Evolutionary conservation across 2,888 invertebrate genomes (phyloP), one percentile per base, ranked within the genome.

Genomic region (Diplolepis rosae): DNA sequence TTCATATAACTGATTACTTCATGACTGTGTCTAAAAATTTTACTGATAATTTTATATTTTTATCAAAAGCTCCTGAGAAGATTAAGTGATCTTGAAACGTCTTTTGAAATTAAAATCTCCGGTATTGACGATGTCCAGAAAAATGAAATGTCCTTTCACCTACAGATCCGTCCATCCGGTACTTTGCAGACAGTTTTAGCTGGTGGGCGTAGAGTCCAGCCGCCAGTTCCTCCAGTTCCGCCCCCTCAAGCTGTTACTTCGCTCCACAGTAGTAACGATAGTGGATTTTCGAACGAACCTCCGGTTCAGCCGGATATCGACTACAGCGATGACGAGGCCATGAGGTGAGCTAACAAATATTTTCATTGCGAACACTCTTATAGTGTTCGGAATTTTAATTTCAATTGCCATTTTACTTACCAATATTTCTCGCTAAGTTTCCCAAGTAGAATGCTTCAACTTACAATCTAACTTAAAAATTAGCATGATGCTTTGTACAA

Each of bases 181-280:
- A 89, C 89, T 56, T 79, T 88, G 77, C 88, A 88, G 76, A 85
- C 88, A 35, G 81, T 87, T 72, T 77, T 88, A 76, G 86, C 87
- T 73, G 87, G 87, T 73, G 87, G 88, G 69, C 85, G 66, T 89
- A 84, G 88, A 73, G 91, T 80, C 89, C 92, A 74, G 76, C 92
- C 87, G 85, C 89, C 89, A 67, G 86, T 88, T 50, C 87, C 89
- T 13, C 87, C 88, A 13, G 84, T 88, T 7, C 87, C 87, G 66
- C 88, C 89, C 51, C 88, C 87, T 70, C 89, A 86, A 79, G 90
- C 89, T 0, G 88, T 89, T 70, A 90, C 90, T 70, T 96, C 95
- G 48, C 92, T 96, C 79, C 96, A 96, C 89, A 96, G 96, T 89
- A 96, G 96, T 87, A 96, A 96, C 89, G 96, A 96, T 89, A 96